Conservation (phyloP, 2,797 vertebrate genomes). For the Phyllotis vaccarum region DNA sequence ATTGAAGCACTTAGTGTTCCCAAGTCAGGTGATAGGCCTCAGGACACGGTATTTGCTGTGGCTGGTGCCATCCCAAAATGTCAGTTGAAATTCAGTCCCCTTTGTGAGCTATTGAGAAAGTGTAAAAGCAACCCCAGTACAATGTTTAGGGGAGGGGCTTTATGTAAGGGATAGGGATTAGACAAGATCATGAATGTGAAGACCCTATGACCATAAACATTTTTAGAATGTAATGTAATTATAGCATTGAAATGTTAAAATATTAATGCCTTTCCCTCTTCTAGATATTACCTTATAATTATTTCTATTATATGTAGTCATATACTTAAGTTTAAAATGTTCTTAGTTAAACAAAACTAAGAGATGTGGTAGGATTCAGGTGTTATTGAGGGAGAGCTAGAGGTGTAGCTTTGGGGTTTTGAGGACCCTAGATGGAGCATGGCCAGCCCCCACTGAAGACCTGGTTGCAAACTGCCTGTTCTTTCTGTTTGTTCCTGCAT, state of each 20-base stretch:
- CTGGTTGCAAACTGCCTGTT: no score
- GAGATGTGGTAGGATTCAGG: no score
- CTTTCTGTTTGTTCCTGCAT: no score
- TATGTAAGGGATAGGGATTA: background rate
- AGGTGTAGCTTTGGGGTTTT: no score
- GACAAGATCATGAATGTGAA: background rate
- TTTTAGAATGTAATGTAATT: background rate
- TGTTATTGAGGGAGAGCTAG: no score
- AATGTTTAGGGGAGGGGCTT: background rate
- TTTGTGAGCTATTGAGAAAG: background rate
- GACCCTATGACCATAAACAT: background rate
- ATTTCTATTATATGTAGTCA: no score
- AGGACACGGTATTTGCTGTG: background rate
- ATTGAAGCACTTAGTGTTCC: slow-evolving; percentile 20
- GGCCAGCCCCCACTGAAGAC: no score
- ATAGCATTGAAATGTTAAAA: background rate
- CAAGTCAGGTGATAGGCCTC: background rate
- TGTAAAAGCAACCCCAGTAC: background rate
- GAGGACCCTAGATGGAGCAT: no score
- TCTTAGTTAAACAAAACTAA: no score
- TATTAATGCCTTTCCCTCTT: no score
- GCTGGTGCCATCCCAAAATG: background rate
- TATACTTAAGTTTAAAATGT: no score
- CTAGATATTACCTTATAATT: no score
- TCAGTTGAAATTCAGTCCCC: background rate